Conservation (phyloP, 2,888 invertebrate genomes). For the Dryomyza anilis region DNA sequence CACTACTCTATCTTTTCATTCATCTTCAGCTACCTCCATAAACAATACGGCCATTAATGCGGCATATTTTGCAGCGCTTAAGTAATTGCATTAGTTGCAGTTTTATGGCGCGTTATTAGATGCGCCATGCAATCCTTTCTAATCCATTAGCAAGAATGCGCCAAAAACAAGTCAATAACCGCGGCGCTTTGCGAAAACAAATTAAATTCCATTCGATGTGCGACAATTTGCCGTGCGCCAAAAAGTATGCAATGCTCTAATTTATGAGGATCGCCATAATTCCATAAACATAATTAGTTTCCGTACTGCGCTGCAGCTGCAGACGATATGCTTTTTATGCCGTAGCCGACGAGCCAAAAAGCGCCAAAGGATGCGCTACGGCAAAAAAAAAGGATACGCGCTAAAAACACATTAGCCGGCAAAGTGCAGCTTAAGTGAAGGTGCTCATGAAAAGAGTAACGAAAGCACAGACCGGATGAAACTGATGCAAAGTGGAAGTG, state of each 20-base stretch:
- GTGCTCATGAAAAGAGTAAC: not conserved
- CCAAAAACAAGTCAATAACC: slow-evolving; percentile 3
- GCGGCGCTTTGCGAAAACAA: slow-evolving; percentile 11
- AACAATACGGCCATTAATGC: too few species aligned
- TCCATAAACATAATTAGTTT: slow-evolving; percentile 59
- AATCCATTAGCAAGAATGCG: slow-evolving; percentile 32
- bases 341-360: not conserved
- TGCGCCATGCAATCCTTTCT: too few species aligned
- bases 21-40: too few species aligned
- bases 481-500: not conserved
- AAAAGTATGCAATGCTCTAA: slow-evolving; percentile 30
- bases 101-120: too few species aligned
- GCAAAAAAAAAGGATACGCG: slow-evolving; percentile 1
- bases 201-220: slow-evolving; percentile 8
- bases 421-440: slow-evolving; percentile 15
- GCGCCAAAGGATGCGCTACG: not conserved
- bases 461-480: not conserved
- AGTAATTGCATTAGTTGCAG: too few species aligned
- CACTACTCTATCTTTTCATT: too few species aligned
- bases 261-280: slow-evolving; percentile 41
- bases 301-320: slow-evolving; percentile 41
- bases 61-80: too few species aligned
- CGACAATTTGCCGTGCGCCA: slow-evolving; percentile 6
- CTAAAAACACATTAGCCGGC: slow-evolving; percentile 11
- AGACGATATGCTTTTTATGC: too few species aligned